Evolutionary conservation across 2,113 vertebrate genomes (phyloP), one percentile per base, ranked within the genome.

Genomic region (Donacobius atricapilla): DNA sequence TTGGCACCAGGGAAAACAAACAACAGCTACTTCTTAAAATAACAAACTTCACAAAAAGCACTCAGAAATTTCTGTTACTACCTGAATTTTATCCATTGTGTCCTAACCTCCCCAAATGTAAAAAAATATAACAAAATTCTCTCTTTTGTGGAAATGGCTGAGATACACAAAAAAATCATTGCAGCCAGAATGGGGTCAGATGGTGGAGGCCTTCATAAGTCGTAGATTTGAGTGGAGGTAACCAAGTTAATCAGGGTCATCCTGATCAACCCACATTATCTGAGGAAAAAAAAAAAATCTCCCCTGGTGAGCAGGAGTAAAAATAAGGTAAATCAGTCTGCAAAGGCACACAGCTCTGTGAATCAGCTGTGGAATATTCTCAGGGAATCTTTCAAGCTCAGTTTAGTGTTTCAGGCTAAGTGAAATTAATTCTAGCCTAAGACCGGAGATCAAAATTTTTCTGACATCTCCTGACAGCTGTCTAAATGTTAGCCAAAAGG

Each of bases 221-320:
- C 3, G 6, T 75, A 42, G 31, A 16, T 71, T 60, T 66, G 51
- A 71, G 60, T 50, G 21, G 21, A 71, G 16, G 30, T 31, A 87
- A 61, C 4, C 24, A 60, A 80, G 1, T 51, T 51, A 72, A 61
- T 35, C 39, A 50, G 12, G 37, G 28, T 66, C 31, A 69, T 44
- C 35, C 35, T 70, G 75, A 58, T 6, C 15, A 63, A 18, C n/a
- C 90, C 56, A 27, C 33, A 17, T 12, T 33, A 85, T 35, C 7
- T 47, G 30, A 71, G 14, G 7, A 25, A 61, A 87, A 83, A 69
- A 3, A 84, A 3, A 81, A 65, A 22, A 47, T 15, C 30, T 80
- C 4, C 21, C 10, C 18, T 2, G 1, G 7, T 40, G 9, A 73
- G 10, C 6, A 66, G 28, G 17, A 61, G 35, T 12, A 17, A 2